Percentiles rank a stretch among this genome's conserved stretches.
These are phyloP conservation scores for Hymenopus coronatus DNA, from an alignment of 2,888 invertebrate genomes.

Conservation along the genomic window DNA sequence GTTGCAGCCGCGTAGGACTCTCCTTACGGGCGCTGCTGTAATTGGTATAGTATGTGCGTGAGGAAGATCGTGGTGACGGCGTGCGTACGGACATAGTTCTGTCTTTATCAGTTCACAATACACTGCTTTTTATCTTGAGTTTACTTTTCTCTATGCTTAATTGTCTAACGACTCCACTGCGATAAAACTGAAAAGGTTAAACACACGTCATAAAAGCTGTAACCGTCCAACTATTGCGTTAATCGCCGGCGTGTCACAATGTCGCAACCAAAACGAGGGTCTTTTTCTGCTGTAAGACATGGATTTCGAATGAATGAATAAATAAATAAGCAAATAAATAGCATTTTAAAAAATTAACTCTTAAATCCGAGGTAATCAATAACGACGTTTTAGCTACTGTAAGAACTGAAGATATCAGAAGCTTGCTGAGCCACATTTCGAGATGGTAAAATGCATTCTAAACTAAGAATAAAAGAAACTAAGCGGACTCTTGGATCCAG, in stretches of 20 bases:
- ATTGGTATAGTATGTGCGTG: not conserved
- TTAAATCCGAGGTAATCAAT: no score
- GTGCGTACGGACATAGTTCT: not conserved
- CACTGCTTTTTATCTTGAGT: not conserved
- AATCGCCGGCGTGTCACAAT: not conserved
- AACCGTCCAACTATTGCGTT: not conserved
- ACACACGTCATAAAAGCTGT: not conserved
- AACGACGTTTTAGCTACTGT: no score
- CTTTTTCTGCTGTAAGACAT: no score
- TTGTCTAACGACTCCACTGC: not conserved
- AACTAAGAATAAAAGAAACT: no score
- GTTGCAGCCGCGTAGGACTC: not conserved
- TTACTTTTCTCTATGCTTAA: not conserved
- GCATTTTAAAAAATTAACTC: no score
- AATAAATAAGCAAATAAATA: no score
- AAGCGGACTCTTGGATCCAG: no score
- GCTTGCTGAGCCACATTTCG: no score
- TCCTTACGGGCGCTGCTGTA: not conserved
- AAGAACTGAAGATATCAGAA: no score
- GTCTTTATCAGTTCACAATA: not conserved
- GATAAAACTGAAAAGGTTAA: not conserved
- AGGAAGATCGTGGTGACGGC: conserved; percentile 9
- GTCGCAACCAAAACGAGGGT: not conserved
- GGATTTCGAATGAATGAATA: no score
- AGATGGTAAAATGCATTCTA: no score